Conservation (phyloP, 2,797 vertebrate genomes). For the Alosa sapidissima region DNA sequence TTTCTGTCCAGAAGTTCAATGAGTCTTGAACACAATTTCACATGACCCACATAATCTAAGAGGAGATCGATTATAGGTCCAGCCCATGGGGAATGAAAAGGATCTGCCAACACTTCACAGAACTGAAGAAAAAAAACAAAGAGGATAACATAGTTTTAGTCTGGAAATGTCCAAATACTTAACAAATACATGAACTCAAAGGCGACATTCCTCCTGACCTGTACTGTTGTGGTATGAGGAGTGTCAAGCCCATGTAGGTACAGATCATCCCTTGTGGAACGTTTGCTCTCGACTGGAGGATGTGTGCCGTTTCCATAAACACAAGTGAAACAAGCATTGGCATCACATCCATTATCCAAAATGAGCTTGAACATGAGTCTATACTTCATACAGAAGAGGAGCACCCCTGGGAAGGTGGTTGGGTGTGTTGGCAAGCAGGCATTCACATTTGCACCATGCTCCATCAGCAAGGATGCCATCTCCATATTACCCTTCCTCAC, state of each 20-base stretch:
- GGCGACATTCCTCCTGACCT: constrained; percentile 64
- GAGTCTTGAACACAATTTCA: constrained; percentile 82
- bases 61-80: constrained; percentile 84
- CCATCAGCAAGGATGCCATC: constrained; percentile 79
- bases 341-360: constrained; percentile 78
- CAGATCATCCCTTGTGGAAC: constrained; percentile 51
- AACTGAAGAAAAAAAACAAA: constrained; percentile 72
- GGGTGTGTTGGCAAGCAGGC: constrained; percentile 79
- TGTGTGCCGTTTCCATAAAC: constrained; percentile 73
- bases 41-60: constrained; percentile 85
- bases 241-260: constrained; percentile 52
- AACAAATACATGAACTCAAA: not conserved
- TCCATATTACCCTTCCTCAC: constrained; percentile 79
- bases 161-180: too few species aligned
- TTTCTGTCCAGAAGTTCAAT: constrained; percentile 83
- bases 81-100: constrained; percentile 68
- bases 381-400: constrained; percentile 85
- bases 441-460: constrained; percentile 81
- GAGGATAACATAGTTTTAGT: not conserved
- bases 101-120: constrained; percentile 84
- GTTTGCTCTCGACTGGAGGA: constrained; percentile 58
- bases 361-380: constrained; percentile 82
- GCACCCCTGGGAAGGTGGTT: constrained; percentile 82
- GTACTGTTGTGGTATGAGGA: constrained; percentile 58
- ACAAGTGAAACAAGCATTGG: too few species aligned